A percentile compares a stretch with the other conserved stretches of the same genome.
phyloP scores from a whole-genome alignment of 2,797 vertebrate species.

The Rhodeus uyekii region DNA sequence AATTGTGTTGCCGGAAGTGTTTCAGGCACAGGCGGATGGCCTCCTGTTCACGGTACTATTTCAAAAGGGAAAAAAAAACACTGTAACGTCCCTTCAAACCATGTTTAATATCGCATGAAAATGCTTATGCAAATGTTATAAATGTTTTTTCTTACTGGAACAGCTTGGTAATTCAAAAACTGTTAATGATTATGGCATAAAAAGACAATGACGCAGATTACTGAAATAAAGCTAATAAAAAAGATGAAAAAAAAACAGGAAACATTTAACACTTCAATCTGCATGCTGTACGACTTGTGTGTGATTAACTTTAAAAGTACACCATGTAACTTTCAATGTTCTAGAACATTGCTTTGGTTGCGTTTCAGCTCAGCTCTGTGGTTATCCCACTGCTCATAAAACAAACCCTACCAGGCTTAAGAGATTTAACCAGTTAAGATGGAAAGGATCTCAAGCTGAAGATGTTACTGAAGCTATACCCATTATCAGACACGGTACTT shows the following conservation, averaged over 20 bases:
- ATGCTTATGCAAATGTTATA: background rate
- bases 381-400: background rate
- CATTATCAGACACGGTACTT: background rate
- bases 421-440: background rate
- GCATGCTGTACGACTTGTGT: background rate
- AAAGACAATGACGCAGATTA: background rate
- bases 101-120: background rate
- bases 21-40: slow-evolving; percentile 99
- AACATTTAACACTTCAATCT: background rate
- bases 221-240: background rate
- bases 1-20: slow-evolving; percentile 99
- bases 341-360: no score
- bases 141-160: background rate
- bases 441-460: background rate
- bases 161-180: background rate
- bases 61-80: background rate
- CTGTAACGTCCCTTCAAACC: background rate
- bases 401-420: background rate
- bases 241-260: background rate
- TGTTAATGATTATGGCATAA: background rate
- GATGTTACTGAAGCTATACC: background rate
- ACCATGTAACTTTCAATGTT: background rate
- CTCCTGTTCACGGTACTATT: slow-evolving; percentile 99
- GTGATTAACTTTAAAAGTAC: background rate
- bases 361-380: background rate